Conservation (phyloP, 2,888 invertebrate genomes). For the Ectropis crepuscularia region DNA sequence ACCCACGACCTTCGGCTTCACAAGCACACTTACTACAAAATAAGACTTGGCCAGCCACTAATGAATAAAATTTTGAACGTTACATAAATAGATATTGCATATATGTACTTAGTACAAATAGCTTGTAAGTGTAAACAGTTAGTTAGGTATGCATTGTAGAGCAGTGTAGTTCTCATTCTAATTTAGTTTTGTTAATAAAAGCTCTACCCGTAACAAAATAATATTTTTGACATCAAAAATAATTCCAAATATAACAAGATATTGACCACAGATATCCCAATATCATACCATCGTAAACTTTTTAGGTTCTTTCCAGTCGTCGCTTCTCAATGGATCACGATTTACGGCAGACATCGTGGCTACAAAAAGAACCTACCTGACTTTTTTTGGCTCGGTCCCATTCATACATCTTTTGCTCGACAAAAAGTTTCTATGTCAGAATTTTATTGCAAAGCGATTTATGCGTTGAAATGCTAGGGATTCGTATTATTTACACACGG, state of each 20-base stretch:
- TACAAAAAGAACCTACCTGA: constrained; percentile 66
- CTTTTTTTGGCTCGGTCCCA: constrained; percentile 44
- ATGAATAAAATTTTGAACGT: no score
- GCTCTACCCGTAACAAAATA: no score
- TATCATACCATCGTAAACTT: constrained; percentile 43
- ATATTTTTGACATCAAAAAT: no score
- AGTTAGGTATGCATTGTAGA: no score
- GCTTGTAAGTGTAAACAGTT: no score
- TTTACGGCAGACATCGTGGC: constrained; percentile 80
- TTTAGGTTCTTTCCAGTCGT: constrained; percentile 58
- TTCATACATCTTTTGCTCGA: constrained; percentile 41
- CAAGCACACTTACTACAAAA: no score
- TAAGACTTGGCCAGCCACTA: no score
- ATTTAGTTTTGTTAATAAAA: no score
- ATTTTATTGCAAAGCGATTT: constrained; percentile 35
- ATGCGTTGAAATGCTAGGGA: constrained; percentile 21
- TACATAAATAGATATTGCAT: no score
- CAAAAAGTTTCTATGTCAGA: constrained; percentile 38
- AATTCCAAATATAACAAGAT: not conserved
- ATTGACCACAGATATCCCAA: constrained; percentile 4
- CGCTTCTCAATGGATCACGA: constrained; percentile 69
- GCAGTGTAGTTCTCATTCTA: no score
- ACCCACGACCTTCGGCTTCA: no score
- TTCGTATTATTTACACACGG: constrained; percentile 26
- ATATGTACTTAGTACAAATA: no score